phyloP scores from a whole-genome alignment of 1,140 invertebrate species.

The Propsilocerus akamusi region DNA sequence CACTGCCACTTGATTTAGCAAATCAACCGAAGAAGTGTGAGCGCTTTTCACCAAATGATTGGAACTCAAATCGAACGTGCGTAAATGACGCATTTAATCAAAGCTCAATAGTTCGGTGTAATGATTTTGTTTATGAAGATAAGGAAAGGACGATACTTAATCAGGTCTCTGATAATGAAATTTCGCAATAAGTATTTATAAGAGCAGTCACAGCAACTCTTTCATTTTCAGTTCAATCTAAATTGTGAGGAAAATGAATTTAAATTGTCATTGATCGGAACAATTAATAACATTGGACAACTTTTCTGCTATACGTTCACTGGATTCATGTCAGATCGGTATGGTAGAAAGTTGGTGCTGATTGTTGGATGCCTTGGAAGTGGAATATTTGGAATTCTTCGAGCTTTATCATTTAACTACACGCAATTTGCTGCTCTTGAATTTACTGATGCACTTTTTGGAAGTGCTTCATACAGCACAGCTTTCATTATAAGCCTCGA shows the following conservation, averaged over 20 bases:
- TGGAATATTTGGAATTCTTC: conserved; percentile 35
- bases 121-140: conserved; percentile 16
- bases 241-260: conserved; percentile 39
- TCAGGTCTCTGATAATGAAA: conserved; percentile 13
- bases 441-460: conserved; percentile 37
- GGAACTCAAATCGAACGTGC: not conserved
- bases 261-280: conserved; percentile 50
- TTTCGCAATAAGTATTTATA: conserved; percentile 6
- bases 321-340: conserved; percentile 45
- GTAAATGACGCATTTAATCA: not conserved
- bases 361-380: conserved; percentile 12
- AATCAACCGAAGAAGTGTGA: conserved; percentile 23
- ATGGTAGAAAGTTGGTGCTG: not conserved
- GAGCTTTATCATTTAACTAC: conserved; percentile 43
- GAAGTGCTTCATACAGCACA: conserved; percentile 40
- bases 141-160: conserved; percentile 19
- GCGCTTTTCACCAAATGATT: conserved; percentile 13
- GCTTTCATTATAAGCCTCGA: conserved; percentile 50
- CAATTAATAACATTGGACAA: conserved; percentile 49
- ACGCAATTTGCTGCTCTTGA: conserved; percentile 39
- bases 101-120: conserved; percentile 9
- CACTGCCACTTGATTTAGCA: conserved; percentile 24
- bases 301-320: conserved; percentile 45
- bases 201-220: conserved; percentile 22
- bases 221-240: conserved; percentile 31